Percentiles rank a stretch among this genome's conserved stretches.
These are phyloP conservation scores for Eolophus roseicapilla DNA, from an alignment of 2,113 vertebrate species.

Conservation along the genomic window DNA sequence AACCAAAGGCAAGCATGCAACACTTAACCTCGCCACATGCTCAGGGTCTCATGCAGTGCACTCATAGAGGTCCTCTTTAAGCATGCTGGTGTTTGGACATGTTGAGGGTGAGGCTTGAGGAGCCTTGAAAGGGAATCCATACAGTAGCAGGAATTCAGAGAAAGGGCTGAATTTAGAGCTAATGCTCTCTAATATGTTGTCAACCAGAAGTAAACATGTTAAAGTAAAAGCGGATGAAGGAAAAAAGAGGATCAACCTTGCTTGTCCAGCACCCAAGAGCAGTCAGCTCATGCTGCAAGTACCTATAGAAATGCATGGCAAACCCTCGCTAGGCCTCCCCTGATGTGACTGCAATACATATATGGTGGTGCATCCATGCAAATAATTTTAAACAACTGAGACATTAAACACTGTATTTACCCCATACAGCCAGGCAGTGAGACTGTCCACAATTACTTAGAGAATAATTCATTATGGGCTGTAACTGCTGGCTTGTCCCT, in stretches of 20 bases:
- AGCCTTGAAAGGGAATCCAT: background rate
- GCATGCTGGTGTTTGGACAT: background rate
- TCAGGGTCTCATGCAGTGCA: accelerated
- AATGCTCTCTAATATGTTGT: background rate
- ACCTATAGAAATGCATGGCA: accelerated
- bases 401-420: background rate
- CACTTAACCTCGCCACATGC: accelerated
- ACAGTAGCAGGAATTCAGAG: background rate
- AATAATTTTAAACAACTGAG: background rate
- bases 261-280: background rate
- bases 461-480: background rate
- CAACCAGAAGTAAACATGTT: background rate
- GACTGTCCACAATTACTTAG: background rate
- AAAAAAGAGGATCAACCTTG: background rate
- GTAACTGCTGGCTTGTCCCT: background rate
- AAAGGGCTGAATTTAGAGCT: background rate
- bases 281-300: background rate
- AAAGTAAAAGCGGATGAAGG: background rate
- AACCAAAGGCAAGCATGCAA: accelerated
- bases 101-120: background rate
- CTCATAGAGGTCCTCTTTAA: background rate
- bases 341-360: background rate
- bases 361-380: background rate
- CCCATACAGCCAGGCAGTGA: background rate
- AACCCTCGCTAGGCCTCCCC: background rate